Evolutionary conservation across 92 coral and sea anemone species (phyloP).

Genomic region (Scolanthus callimorphus): DNA sequence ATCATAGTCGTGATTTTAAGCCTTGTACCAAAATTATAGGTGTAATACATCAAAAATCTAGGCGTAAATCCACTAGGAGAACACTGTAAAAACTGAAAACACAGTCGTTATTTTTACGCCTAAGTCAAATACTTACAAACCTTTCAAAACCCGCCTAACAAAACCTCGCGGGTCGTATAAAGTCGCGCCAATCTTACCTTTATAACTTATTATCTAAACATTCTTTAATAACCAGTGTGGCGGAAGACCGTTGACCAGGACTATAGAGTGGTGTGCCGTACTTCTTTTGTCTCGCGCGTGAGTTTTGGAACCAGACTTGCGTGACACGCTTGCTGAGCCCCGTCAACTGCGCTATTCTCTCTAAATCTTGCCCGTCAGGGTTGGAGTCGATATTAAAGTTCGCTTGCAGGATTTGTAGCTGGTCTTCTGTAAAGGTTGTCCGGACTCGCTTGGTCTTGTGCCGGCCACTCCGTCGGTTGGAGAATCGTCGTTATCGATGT

Average conservation of each 20-base stretch:
- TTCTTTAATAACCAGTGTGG: no score
- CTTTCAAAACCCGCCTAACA: no score
- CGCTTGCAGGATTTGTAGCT: slow-evolving; percentile 94
- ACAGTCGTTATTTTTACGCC: no score
- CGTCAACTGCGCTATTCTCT: slow-evolving; percentile 92
- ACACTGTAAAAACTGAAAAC: no score
- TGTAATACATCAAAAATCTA: no score
- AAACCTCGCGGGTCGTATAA: no score
- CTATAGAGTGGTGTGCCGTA: slow-evolving; percentile 85
- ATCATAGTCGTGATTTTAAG: no score
- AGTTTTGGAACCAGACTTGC: slow-evolving; percentile 99
- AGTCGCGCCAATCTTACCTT: no score
- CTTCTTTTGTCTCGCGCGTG: slow-evolving; percentile 97
- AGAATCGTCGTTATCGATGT: slow-evolving; percentile 72
- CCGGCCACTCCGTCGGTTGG: slow-evolving; percentile 53
- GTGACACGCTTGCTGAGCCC: slow-evolving; percentile 98
- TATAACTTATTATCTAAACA: no score
- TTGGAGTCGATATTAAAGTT: slow-evolving; percentile 96
- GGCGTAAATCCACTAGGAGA: no score
- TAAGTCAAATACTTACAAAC: no score
- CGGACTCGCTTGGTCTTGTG: slow-evolving; percentile 96
- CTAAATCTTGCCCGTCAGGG: slow-evolving; percentile 98
- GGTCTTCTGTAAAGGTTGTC: slow-evolving; percentile 97
- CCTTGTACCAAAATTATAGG: no score
- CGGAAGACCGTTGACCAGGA: slow-evolving; percentile 48